Conservation (phyloP, 2,797 vertebrate species). For the Tapirus indicus region DNA sequence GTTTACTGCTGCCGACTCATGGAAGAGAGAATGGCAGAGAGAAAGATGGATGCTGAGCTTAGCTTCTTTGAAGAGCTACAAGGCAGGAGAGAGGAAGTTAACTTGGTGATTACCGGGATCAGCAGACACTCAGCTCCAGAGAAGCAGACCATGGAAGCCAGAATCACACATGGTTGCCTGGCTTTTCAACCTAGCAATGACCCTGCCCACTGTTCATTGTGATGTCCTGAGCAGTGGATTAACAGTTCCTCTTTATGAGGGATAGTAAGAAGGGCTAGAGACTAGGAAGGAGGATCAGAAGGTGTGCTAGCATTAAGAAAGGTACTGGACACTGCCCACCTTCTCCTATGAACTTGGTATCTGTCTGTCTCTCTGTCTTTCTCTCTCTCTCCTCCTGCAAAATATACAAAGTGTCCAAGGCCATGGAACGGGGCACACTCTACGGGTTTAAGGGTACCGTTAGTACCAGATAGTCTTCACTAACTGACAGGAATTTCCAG, state of each 20-base stretch:
- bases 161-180: background rate
- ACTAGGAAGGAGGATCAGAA: background rate
- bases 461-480: conserved; percentile 41
- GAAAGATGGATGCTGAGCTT: background rate
- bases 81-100: background rate
- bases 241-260: background rate
- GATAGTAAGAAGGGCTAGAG: background rate
- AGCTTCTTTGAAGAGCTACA: background rate
- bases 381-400: background rate
- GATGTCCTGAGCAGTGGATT: background rate
- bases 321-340: background rate
- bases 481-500: conserved; percentile 54
- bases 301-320: background rate
- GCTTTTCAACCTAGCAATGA: background rate
- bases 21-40: background rate
- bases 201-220: too few relatives aligned
- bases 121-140: background rate
- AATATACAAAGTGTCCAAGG: background rate
- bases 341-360: background rate
- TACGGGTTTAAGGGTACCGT: background rate
- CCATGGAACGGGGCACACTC: background rate
- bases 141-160: background rate
- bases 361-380: background rate
- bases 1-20: background rate
- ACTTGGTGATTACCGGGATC: background rate